Base-by-base conservation (phyloP, 1,140 invertebrate species). In the Diplogasteroides magnus region DNA sequence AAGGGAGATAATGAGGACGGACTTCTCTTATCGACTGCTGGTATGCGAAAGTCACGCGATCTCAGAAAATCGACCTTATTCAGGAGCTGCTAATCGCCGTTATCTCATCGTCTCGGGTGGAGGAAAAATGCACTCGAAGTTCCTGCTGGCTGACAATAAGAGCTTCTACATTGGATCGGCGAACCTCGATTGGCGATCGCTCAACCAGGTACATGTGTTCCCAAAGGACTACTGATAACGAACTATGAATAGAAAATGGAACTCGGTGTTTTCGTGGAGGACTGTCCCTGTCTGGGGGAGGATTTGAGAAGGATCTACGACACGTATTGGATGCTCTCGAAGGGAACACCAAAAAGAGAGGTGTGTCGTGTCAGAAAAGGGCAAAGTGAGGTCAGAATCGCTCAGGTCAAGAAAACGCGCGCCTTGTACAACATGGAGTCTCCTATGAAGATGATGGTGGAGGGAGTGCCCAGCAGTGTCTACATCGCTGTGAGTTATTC, bases 51-150 rank as follows among this genome's bases (percentile, higher is more conserved):
- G 19, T 48, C 37, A 48, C 19, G 19, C 37, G 19, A 48, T 48
- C 37, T 19, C 37, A 11, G 37, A 48, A 6, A 48, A 58, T 71
- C 48, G 14, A 23, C 28, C 25, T 48, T 60, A n/a, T 72, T 67
- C 67, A 85, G 85, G 83, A 69, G 83, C 80, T 64, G 84, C 86
- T 6, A 78, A 91, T 86, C 91, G 97, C 0, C 86, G 91, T 64
- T 91, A 87, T 80, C 83, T 98, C 13, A 90, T 97, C 83, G 92
- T 98, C 82, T 87, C 88, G 1, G 91, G 91, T 1, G 86, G 85
- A 59, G 95, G 95, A 25, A 90, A 97, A 19, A 86, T 98, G 26
- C 95, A 98, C 82, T 96, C 94, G 0, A 98, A 98, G 86, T 87
- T 98, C 78, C 87, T 88, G 85, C 87, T 98, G 2, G 88, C 93